Base-by-base conservation (phyloP, 2,888 invertebrate species). In the Anticlea derivata region DNA sequence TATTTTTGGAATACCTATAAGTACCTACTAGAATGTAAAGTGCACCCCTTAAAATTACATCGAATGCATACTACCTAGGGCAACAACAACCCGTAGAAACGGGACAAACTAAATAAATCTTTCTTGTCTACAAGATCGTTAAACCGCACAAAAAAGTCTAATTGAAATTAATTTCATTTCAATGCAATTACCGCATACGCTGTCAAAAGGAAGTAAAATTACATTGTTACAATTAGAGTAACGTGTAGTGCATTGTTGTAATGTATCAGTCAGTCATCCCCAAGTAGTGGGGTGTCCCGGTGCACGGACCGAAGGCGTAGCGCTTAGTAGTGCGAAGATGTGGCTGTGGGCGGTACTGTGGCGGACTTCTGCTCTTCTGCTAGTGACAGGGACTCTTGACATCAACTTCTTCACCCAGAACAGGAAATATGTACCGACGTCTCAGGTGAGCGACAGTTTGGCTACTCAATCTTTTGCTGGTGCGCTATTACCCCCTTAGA, bases 281-380 rank as follows among this genome's bases (percentile, higher is more conserved):
- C 39, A 34, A 20, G 48, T 49, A 30, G 51, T 35, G 51, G 51
- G 47, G 43, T 47, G 11, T 29, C 23, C 7, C 7, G 23, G 38
- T 29, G 35, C 11, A n/a, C n/a, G n/a, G 30, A 5, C 12, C 40
- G 35, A 27, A 34, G 52, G 40, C 48, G 47, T 38, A 43, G 46
- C 63, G 70, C 62, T 72, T 63, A 65, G 66, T 72, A 60, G 66
- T 65, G 69, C 45, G 35, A 78, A 55, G 66, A 86, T 86, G 86
- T 78, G 77, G 82, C 79, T 75, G 69, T 72, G 75, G 73, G 66
- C 66, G 70, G 76, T 81, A 58, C 66, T 80, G 66, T 80, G 70
- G 70, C 73, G 74, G 50, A 64, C 65, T 43, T 66, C 66, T 5
- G 48, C 49, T 24, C 58, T 79, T 34, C 59, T 75, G 40, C 50